Evolutionary conservation across 2,888 invertebrate genomes (phyloP).

Genomic region (Tortricodes alternella): DNA sequence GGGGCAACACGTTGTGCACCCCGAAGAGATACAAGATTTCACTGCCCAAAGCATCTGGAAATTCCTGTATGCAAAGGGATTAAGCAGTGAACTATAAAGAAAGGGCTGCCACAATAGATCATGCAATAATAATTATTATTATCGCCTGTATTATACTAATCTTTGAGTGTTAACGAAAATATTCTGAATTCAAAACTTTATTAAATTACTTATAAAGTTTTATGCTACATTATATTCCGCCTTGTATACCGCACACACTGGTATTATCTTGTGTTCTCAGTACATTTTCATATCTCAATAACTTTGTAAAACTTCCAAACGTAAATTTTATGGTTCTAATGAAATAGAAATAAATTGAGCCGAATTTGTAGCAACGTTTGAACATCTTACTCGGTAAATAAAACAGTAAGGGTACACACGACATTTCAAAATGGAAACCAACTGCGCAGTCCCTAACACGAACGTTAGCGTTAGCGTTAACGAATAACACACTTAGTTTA

Average conservation of each 20-base stretch:
- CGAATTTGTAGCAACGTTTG: neutral
- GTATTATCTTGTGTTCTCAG: neutral
- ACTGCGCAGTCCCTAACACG: constrained; percentile 8
- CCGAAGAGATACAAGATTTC: too few relatives aligned
- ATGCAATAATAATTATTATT: too few relatives aligned
- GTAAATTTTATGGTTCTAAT: constrained; percentile 71
- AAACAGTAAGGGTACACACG: neutral
- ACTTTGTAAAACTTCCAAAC: neutral
- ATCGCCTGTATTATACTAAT: too few relatives aligned
- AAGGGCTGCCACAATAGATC: too few relatives aligned
- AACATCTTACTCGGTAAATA: neutral
- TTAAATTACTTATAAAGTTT: too few relatives aligned
- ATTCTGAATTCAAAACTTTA: too few relatives aligned
- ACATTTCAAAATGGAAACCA: constrained; percentile 16
- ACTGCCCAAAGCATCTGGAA: too few relatives aligned
- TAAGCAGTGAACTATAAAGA: too few relatives aligned
- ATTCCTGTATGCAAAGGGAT: too few relatives aligned
- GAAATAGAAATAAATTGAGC: constrained; percentile 4
- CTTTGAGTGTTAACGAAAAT: too few relatives aligned
- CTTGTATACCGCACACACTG: neutral
- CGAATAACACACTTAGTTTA: constrained; percentile 42
- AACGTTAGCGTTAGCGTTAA: constrained; percentile 14
- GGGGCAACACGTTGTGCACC: too few relatives aligned
- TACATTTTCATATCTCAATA: neutral
- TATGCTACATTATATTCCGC: too few relatives aligned